A percentile compares a stretch with the other conserved stretches of the same genome.
phyloP scores from a whole-genome alignment of 2,888 invertebrate species.

The Callyntrura sp. region DNA sequence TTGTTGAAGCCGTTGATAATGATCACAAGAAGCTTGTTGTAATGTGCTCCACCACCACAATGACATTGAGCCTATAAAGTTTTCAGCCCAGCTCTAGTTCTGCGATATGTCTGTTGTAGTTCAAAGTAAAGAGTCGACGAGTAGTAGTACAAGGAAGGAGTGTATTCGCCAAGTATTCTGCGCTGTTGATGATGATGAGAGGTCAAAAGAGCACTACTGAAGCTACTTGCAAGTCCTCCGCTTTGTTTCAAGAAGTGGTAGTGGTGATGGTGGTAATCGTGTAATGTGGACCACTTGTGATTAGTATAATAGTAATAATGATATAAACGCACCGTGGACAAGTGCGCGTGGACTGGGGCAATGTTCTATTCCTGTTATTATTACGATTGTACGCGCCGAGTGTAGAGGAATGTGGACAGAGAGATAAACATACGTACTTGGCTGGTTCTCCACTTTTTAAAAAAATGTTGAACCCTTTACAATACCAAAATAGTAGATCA shows the following conservation, averaged over 20 bases:
- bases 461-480: constrained; percentile 31
- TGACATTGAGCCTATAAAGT: constrained; percentile 47
- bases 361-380: constrained; percentile 22
- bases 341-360: constrained; percentile 26
- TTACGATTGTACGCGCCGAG: too few species aligned
- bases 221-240: constrained; percentile 63
- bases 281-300: constrained; percentile 74
- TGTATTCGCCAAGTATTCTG: constrained; percentile 2
- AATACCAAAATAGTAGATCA: constrained; percentile 38
- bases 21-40: constrained; percentile 52
- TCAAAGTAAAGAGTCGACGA: constrained; percentile 23
- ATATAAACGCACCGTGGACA: not conserved
- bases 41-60: constrained; percentile 38
- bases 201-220: constrained; percentile 76
- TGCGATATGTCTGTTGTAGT: too few species aligned
- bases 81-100: not conserved
- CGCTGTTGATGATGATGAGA: constrained; percentile 52
- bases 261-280: constrained; percentile 60
- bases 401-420: not conserved
- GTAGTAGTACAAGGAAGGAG: not conserved
- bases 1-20: constrained; percentile 56
- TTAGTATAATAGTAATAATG: constrained; percentile 58
- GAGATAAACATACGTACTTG: constrained; percentile 33
- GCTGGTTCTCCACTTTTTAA: not conserved
- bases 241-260: constrained; percentile 76